Evolutionary conservation across 2,888 invertebrate genomes (phyloP).

Genomic region (Papilio demoleus): DNA sequence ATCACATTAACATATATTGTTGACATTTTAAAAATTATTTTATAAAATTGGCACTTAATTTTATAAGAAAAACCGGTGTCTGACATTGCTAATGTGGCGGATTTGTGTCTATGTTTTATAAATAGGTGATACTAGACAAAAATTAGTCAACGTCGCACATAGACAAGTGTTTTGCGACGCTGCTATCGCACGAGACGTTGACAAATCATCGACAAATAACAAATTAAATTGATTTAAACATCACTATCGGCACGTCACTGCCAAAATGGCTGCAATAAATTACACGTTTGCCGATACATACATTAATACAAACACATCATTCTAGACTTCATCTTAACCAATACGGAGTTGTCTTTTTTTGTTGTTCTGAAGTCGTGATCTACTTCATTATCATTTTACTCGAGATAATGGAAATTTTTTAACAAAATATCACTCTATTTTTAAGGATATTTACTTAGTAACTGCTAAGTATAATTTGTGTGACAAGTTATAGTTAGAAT

Average conservation of each 20-base stretch:
- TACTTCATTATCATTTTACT: background rate
- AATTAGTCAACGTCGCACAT: conserved; percentile 32
- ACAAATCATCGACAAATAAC: conserved; percentile 40
- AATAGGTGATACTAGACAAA: conserved; percentile 17
- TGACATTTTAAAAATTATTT: background rate
- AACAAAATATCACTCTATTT: background rate
- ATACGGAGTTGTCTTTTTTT: background rate
- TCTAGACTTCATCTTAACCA: background rate
- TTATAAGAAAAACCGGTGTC: conserved; percentile 9
- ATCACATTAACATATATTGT: too few species aligned
- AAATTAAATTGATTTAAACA: conserved; percentile 37
- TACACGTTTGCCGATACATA: conserved; percentile 39
- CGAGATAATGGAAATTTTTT: background rate
- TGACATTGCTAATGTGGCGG: conserved; percentile 22
- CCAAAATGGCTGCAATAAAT: conserved; percentile 38
- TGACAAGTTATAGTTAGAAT: too few species aligned
- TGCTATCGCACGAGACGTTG: conserved; percentile 34
- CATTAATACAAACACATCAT: conserved; percentile 18
- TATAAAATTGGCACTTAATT: background rate
- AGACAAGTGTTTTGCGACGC: conserved; percentile 26
- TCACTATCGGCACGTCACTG: conserved; percentile 39
- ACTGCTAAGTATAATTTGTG: too few species aligned
- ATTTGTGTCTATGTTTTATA: background rate
- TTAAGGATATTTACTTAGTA: too few species aligned
- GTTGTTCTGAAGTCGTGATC: background rate